These are phyloP conservation scores for Cecropterus lyciades DNA, from an alignment of 1,140 invertebrate species.

Conservation along the genomic window DNA sequence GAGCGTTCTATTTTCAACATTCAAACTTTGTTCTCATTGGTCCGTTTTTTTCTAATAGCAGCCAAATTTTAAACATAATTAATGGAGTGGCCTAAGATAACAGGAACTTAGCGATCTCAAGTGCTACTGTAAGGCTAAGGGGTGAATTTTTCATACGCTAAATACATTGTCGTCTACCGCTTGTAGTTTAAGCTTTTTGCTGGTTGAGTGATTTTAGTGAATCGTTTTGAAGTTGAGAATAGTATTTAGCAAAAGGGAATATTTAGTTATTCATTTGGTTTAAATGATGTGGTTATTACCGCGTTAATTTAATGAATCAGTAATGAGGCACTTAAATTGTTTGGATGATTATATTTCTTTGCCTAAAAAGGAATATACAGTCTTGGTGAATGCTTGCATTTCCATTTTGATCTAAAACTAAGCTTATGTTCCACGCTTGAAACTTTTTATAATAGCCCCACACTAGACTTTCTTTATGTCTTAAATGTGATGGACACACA, in stretches of 20 bases:
- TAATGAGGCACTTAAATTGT: too few species aligned
- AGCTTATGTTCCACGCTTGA: too few species aligned
- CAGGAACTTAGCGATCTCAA: constrained; percentile 49
- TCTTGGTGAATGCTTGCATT: too few species aligned
- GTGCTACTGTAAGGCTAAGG: constrained; percentile 58
- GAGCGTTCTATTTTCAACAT: constrained; percentile 72
- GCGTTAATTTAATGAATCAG: too few species aligned
- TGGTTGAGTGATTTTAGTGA: neutral
- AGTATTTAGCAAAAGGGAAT: neutral
- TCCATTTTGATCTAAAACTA: too few species aligned
- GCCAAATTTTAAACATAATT: constrained; percentile 74
- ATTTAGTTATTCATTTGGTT: too few species aligned
- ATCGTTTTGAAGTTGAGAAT: neutral
- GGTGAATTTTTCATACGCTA: constrained; percentile 68
- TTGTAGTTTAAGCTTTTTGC: constrained; percentile 34
- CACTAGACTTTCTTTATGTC: too few species aligned
- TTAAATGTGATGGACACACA: too few species aligned
- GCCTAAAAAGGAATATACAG: too few species aligned
- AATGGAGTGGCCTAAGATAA: constrained; percentile 62
- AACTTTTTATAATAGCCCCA: too few species aligned
- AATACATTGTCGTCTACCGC: constrained; percentile 57
- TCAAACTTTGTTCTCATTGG: constrained; percentile 62
- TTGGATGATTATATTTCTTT: too few species aligned
- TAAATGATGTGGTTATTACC: too few species aligned
- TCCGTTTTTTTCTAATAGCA: constrained; percentile 67